A percentile compares a stretch with the other conserved stretches of the same genome.
Conservation (phyloP, 2,113 vertebrate genomes). For the Equus quagga region DNA sequence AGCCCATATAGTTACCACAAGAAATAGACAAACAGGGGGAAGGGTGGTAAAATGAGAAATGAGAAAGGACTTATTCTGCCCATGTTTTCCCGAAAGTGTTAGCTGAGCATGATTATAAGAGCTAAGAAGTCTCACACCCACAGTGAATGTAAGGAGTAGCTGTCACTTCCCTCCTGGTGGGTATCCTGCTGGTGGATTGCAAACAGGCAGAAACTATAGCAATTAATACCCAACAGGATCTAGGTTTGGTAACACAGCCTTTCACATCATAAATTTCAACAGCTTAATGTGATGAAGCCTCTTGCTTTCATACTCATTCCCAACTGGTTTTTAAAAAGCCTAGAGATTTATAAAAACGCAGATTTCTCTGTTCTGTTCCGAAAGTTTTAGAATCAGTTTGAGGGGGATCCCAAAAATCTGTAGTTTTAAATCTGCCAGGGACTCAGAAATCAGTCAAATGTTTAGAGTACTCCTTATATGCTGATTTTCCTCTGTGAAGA, state of each 20-base stretch:
- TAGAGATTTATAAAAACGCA: background rate
- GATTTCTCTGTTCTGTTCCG: background rate
- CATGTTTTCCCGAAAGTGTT: background rate
- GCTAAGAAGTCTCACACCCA: background rate
- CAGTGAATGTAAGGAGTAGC: too few relatives aligned
- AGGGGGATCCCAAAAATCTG: background rate
- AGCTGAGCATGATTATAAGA: background rate
- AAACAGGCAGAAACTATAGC: background rate
- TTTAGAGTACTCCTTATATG: background rate
- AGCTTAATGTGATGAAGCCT: background rate
- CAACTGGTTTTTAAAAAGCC: background rate
- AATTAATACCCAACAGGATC: background rate
- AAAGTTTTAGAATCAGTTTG: conserved; percentile 5
- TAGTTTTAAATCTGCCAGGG: background rate
- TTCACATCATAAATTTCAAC: background rate
- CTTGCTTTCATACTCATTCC: background rate
- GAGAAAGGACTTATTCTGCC: background rate
- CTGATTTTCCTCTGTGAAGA: background rate
- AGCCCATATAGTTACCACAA: background rate
- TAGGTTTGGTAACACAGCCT: background rate
- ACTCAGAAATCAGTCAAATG: background rate
- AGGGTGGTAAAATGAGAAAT: background rate
- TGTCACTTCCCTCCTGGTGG: background rate
- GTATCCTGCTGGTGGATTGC: background rate
- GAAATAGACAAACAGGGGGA: background rate